phyloP scores from a whole-genome alignment of 2,888 invertebrate species.

The Eupithecia centaureata region DNA sequence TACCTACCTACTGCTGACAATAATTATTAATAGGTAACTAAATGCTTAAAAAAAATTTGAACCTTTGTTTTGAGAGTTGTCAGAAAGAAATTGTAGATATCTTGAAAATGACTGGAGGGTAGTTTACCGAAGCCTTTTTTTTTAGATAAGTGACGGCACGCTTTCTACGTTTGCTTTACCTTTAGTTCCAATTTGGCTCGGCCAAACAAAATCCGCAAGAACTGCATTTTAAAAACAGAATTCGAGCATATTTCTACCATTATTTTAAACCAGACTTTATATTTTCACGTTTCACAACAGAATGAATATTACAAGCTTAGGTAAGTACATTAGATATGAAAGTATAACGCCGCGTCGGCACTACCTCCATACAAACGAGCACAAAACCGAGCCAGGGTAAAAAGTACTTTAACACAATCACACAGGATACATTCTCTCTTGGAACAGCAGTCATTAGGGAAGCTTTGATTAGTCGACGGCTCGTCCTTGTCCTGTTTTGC shows the following conservation, averaged over 20 bases:
- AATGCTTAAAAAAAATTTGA: no score
- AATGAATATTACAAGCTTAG: conserved; percentile 28
- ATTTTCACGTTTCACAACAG: conserved; percentile 15
- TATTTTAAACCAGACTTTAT: conserved; percentile 7
- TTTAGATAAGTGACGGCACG: no score
- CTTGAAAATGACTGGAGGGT: no score
- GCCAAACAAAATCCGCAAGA: no score
- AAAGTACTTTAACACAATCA: conserved; percentile 30
- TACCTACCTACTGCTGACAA: no score
- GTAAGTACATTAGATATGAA: conserved; percentile 36
- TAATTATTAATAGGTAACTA: no score
- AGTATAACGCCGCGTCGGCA: conserved; percentile 40
- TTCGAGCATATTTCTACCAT: background rate
- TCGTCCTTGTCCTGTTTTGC: conserved; percentile 58
- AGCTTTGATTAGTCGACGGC: conserved; percentile 62
- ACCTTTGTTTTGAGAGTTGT: no score
- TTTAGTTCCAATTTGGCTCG: no score
- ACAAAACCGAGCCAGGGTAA: conserved; percentile 16
- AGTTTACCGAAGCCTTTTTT: no score
- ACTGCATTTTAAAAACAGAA: background rate
- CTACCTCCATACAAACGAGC: conserved; percentile 29
- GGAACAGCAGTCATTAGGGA: conserved; percentile 51
- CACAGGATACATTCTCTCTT: conserved; percentile 32
- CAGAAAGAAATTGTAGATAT: no score
- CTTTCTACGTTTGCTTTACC: no score